Evolutionary conservation across 1,140 invertebrate genomes (phyloP), one percentile per base, ranked within the genome.

Genomic region (Apis laboriosa): DNA sequence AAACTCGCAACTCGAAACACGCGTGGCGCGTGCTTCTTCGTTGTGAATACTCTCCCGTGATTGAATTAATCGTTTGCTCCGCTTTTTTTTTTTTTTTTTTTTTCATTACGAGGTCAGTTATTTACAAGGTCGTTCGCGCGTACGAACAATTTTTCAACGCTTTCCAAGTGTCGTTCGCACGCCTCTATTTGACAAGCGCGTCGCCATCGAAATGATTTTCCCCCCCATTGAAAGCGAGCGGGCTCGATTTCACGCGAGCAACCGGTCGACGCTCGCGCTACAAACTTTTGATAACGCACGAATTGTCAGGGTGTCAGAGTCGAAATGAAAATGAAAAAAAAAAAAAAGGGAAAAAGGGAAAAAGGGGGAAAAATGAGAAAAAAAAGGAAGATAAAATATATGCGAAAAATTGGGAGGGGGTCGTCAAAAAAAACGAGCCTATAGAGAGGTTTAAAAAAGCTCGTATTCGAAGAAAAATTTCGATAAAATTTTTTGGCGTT

Each of bases 401-500:
- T 63, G 24, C 60, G 60, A 1, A 15, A 24, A 63, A 24, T 63
- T 63, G 63, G 28, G 56, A 77, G 43, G 9, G 9, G 8, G 19
- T 1, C 17, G 17, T 2, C 1, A 17, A 19, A 15, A 17, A 19
- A 24, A 43, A 17, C n/a, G n/a, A n/a, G 11, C 1, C 34, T 43
- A 43, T 43, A 43, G 4, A 43, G 24, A 53, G 9, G 9, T 72
- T 72, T 9, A 15, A 61, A 72, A 61, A 61, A 13, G 1, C n/a
- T 9, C 5, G 11, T 43, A n/a, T 34, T n/a, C 15, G 17, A 43
- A 43, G 17, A 11, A 19, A 12, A 24, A 49, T 61, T 17, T 34
- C 55, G 34, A 58, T 61, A 77, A 77, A 61, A 28, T 61, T 77
- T 70, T 43, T 70, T 34, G 64, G 24, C 83, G 73, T 87, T 80